Percentiles rank a stretch among this genome's conserved stretches.
Conservation (phyloP, 2,888 invertebrate species). For the Tanypteryx hageni region DNA sequence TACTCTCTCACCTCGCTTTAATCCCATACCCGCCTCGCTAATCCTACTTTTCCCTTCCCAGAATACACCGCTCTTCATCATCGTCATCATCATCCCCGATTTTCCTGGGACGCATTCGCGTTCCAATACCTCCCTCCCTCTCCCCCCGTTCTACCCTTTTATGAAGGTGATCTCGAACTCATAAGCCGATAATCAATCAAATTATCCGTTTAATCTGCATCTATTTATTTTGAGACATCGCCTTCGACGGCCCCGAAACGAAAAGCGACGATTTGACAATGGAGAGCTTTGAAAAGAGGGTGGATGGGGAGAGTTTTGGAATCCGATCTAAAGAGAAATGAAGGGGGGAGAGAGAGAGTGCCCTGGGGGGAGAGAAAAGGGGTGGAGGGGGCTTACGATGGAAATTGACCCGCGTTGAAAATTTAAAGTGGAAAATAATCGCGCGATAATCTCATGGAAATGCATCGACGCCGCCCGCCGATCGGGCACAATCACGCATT, state of each 20-base stretch:
- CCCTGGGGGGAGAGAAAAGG: background rate
- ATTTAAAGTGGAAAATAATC: background rate
- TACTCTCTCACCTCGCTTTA: background rate
- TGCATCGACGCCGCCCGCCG: background rate
- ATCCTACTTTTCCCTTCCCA: background rate
- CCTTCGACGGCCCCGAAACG: background rate
- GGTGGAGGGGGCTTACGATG: background rate
- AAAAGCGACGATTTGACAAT: slow-evolving; percentile 45
- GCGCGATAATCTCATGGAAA: background rate
- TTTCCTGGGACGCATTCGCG: slow-evolving; percentile 22
- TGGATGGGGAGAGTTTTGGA: background rate
- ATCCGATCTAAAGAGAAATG: background rate
- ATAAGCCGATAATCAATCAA: slow-evolving; percentile 61
- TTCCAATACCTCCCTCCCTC: background rate
- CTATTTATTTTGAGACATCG: slow-evolving; percentile 32
- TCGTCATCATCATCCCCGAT: slow-evolving; percentile 50
- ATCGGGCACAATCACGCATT: background rate
- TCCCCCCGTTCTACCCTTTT: background rate
- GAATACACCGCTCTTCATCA: slow-evolving; percentile 53
- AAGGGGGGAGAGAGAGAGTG: background rate
- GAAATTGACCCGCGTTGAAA: background rate
- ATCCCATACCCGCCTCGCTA: background rate
- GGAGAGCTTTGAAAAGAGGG: background rate
- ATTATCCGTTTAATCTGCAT: slow-evolving; percentile 59
- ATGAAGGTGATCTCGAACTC: slow-evolving; percentile 24